Evolutionary conservation across 2,888 invertebrate species (phyloP).

Genomic region (Bombylius discolor): DNA sequence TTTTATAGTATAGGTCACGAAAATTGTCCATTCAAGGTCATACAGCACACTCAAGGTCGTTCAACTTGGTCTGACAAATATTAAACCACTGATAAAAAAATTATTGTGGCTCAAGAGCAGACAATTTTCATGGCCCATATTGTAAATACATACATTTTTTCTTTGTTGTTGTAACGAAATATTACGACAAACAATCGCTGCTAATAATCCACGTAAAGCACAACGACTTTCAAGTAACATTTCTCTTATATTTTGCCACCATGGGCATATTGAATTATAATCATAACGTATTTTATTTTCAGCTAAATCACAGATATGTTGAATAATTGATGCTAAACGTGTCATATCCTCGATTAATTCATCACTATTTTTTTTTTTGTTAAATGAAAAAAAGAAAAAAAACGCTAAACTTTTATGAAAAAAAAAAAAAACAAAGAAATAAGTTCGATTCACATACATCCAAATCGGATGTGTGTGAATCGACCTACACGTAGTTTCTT

Average conservation of each 20-base stretch:
- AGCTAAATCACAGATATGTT: slow-evolving; percentile 49
- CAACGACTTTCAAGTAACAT: slow-evolving; percentile 58
- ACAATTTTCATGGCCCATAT: too few relatives aligned
- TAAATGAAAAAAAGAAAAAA: background rate
- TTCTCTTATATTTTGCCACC: slow-evolving; percentile 71
- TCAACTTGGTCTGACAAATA: too few relatives aligned
- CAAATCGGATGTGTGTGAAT: too few relatives aligned
- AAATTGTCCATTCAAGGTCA: too few relatives aligned
- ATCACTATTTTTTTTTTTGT: slow-evolving; percentile 23
- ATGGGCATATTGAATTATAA: slow-evolving; percentile 58
- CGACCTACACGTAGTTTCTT: background rate
- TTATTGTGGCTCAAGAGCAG: too few relatives aligned
- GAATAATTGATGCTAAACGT: slow-evolving; percentile 51
- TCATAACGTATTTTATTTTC: slow-evolving; percentile 48
- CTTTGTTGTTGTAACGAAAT: slow-evolving; percentile 41
- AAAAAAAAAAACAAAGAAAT: slow-evolving; percentile 35
- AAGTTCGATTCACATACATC: too few relatives aligned
- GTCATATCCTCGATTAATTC: slow-evolving; percentile 46
- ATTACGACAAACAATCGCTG: slow-evolving; percentile 69
- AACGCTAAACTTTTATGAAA: background rate
- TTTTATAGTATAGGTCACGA: too few relatives aligned
- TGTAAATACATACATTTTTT: slow-evolving; percentile 20
- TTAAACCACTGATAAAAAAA: too few relatives aligned
- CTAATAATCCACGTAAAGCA: slow-evolving; percentile 65
- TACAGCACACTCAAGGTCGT: too few relatives aligned